A percentile compares a stretch with the other conserved stretches of the same genome.
These are phyloP conservation scores for Machimus atricapillus DNA, from an alignment of 2,888 invertebrate genomes.

Conservation along the genomic window DNA sequence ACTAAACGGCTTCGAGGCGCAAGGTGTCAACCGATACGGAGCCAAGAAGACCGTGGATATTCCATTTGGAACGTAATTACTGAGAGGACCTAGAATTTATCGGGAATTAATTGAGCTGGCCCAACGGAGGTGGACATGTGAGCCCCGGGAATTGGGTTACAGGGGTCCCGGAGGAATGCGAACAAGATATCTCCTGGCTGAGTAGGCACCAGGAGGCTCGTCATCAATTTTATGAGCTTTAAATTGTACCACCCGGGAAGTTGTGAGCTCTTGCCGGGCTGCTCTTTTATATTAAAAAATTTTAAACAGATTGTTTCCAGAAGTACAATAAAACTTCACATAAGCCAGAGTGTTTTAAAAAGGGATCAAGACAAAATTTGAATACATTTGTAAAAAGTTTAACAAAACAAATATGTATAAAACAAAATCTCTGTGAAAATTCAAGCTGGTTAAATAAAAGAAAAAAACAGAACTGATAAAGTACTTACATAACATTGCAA, in stretches of 20 bases:
- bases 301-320: not conserved
- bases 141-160: not conserved
- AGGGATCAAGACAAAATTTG: too few relatives aligned
- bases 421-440: too few relatives aligned
- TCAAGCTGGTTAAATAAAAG: too few relatives aligned
- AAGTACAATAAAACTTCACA: not conserved
- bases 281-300: not conserved
- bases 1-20: not conserved
- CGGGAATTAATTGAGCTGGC: not conserved
- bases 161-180: not conserved
- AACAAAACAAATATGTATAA: too few relatives aligned
- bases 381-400: too few relatives aligned
- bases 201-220: not conserved
- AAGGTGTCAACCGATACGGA: constrained; percentile 8
- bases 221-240: not conserved
- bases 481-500: too few relatives aligned
- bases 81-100: constrained; percentile 3
- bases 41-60: not conserved
- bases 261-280: not conserved
- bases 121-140: not conserved
- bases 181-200: not conserved
- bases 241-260: constrained; percentile 17
- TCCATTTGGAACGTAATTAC: constrained; percentile 6
- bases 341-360: not conserved
- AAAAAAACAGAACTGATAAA: too few relatives aligned